Conservation (phyloP, 2,113 vertebrate species). For the Nicator chloris region DNA sequence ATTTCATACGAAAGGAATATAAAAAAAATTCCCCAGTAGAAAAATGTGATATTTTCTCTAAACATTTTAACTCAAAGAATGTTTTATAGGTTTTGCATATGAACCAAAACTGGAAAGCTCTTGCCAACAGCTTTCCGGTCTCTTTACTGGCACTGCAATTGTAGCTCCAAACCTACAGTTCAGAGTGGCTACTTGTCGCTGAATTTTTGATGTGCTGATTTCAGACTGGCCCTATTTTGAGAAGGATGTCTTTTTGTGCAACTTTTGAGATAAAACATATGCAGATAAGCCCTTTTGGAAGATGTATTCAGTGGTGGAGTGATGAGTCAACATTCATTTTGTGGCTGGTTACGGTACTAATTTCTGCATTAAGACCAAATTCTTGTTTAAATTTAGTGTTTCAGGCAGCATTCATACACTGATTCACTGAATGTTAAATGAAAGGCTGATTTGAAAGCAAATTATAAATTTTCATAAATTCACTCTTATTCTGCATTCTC, state of each 20-base stretch:
- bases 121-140: not conserved
- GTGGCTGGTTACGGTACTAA: not conserved
- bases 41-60: not conserved
- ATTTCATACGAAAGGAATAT: not conserved
- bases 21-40: not conserved
- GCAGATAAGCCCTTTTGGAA: conserved; percentile 7
- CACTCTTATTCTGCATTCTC: not conserved
- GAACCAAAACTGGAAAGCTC: not conserved
- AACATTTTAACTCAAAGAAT: not conserved
- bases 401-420: not conserved
- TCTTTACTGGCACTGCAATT: not conserved
- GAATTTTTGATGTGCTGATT: not conserved
- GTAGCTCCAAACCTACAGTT: not conserved
- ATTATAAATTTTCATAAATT: not conserved
- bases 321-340: conserved; percentile 7
- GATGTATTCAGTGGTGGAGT: not conserved
- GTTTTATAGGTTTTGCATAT: not conserved
- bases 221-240: not conserved
- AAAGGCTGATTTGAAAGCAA: conserved; percentile 28
- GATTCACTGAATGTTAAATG: conserved; percentile 31
- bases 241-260: not conserved
- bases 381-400: conserved; percentile 47
- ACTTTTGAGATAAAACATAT: not conserved
- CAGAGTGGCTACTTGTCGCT: not conserved
- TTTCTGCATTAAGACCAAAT: conserved; percentile 51